Evolutionary conservation across 2,113 vertebrate species (phyloP), one percentile per base, ranked within the genome.

Genomic region (Nycticorax nycticorax): DNA sequence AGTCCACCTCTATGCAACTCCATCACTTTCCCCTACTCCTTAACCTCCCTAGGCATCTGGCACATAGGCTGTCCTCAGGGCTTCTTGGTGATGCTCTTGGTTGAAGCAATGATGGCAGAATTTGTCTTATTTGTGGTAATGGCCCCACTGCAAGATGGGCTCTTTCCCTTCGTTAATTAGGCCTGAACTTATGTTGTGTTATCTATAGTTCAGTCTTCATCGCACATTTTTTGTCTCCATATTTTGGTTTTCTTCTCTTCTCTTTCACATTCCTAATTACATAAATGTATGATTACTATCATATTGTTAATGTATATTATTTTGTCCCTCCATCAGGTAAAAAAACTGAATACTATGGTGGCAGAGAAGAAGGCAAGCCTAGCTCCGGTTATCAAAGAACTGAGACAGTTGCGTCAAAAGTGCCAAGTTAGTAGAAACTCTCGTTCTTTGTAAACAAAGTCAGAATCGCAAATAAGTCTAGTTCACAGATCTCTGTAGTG

Each of bases 311-410:
- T n/a, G 32, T 91, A 0, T 20, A 17, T 92, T 35, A 20, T 95
- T 96, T 93, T 97, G 15, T 87, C 75, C 89, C 55, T 94, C 90
- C 97, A 56, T 71, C 97, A 99, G 99, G 99, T 99, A 27, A 99
- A 98, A 98, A 99, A 99, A 57, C 97, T 99, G 81, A 99, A 99
- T 77, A 93, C 98, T 10, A 89, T 98, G 97, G 99, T 99, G 63
- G 98, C 98, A 82, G 98, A 99, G 89, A 99, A 99, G 98, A 99
- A 99, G 97, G 98, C 99, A 4, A 99, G 98, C 77, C 97, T 99
- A 2, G 99, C 99, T 77, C 99, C 99, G 11, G 97, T 99, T 59
- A 99, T 99, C 95, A 99, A 99, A 98, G 99, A 99, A 60, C 98
- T 99, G 67, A 98, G 99, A 53, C 98, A 98, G 12, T 86, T 99